Conservation (phyloP, 2,113 vertebrate genomes). For the Perca schrenkii region DNA sequence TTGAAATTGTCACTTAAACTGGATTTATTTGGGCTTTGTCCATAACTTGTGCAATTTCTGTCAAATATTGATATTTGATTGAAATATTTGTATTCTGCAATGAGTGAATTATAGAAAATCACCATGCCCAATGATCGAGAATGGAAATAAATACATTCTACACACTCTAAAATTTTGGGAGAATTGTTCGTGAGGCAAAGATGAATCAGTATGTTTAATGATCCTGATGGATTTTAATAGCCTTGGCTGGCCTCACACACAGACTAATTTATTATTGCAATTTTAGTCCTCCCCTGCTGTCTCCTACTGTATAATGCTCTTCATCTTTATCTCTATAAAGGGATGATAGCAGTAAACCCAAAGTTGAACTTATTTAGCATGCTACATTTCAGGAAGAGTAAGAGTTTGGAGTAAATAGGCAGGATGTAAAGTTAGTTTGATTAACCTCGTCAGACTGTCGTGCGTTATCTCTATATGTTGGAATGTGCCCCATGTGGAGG, state of each 20-base stretch:
- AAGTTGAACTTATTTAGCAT: slow-evolving; percentile 9
- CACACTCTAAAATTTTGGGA: slow-evolving; percentile 13
- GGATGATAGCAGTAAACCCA: slow-evolving; percentile 38
- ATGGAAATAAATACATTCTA: slow-evolving; percentile 1
- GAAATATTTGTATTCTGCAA: neutral
- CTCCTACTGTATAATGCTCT: slow-evolving; percentile 46
- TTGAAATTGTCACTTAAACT: neutral
- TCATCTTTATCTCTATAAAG: slow-evolving; percentile 53
- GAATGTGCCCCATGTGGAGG: slow-evolving; percentile 39
- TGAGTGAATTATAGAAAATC: neutral
- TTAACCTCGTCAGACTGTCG: slow-evolving; percentile 24
- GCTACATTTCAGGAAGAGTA: slow-evolving; percentile 15
- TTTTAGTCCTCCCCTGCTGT: slow-evolving; percentile 48
- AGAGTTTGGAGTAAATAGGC: slow-evolving; percentile 19
- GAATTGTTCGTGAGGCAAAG: slow-evolving; percentile 31
- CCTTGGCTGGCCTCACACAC: slow-evolving; percentile 58
- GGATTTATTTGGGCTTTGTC: neutral
- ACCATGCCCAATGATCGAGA: neutral
- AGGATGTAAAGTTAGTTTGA: neutral
- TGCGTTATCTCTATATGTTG: slow-evolving; percentile 30
- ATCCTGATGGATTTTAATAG: slow-evolving; percentile 66
- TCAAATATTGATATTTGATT: neutral
- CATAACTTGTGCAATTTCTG: neutral
- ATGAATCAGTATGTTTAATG: slow-evolving; percentile 51
- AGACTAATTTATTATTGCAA: slow-evolving; percentile 65